Evolutionary conservation across 2,113 vertebrate genomes (phyloP).

Genomic region (Micronycteris hirsuta): DNA sequence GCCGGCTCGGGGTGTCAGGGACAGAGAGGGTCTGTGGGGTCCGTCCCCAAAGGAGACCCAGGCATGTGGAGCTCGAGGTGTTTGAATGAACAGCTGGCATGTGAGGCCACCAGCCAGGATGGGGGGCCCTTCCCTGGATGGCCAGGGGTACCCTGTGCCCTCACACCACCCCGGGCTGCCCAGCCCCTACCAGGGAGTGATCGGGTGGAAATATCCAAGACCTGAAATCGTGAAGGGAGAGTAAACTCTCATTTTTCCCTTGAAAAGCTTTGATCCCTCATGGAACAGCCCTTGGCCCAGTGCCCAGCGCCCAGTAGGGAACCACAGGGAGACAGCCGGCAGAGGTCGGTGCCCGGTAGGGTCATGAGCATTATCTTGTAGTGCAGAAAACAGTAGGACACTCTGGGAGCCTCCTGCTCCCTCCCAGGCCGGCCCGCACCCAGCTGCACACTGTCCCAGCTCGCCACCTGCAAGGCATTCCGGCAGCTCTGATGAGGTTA

Average conservation of each 20-base stretch:
- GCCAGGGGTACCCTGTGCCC: not conserved
- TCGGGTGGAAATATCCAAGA: not conserved
- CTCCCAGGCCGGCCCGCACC: not conserved
- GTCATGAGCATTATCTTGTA: no score
- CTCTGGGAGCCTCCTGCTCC: not conserved
- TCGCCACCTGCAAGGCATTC: not conserved
- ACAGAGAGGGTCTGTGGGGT: not conserved
- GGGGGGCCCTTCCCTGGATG: no score
- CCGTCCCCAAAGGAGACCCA: not conserved
- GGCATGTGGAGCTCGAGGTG: not conserved
- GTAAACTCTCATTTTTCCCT: not conserved
- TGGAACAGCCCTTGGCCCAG: not conserved
- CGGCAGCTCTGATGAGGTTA: not conserved
- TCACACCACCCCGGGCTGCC: not conserved
- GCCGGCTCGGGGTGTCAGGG: not conserved
- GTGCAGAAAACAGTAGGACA: not conserved
- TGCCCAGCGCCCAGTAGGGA: not conserved
- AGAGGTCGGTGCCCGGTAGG: not conserved
- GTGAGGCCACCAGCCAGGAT: not conserved
- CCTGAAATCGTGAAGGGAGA: not conserved
- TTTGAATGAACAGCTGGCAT: not conserved
- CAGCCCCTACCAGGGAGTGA: not conserved
- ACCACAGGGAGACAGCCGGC: not conserved
- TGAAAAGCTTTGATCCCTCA: not conserved
- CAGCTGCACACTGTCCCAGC: not conserved